Percentiles rank a stretch among this genome's conserved stretches.
phyloP scores from a whole-genome alignment of 2,888 invertebrate species.

The Tipula unca region DNA sequence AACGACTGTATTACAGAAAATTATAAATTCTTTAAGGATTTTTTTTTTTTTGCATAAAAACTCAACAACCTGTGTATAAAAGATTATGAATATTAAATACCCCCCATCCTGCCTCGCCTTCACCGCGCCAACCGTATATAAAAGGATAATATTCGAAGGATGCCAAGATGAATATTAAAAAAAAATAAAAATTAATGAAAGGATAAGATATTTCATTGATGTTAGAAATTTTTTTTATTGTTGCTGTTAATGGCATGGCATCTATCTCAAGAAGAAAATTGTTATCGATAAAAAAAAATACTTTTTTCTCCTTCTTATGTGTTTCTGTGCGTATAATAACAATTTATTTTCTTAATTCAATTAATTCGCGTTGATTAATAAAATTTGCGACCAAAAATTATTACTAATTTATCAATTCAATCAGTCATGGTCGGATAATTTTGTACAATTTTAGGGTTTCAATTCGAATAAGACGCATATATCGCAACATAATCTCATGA shows the following conservation, averaged over 20 bases:
- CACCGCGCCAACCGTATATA: background rate
- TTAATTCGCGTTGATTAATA: no score
- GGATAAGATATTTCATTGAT: background rate
- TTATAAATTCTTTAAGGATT: background rate
- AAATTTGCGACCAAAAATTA: no score
- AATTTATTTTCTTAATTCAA: no score
- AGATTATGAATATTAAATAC: background rate
- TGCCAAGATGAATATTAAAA: background rate
- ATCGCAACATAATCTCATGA: no score
- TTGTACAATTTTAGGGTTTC: no score
- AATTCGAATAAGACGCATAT: no score
- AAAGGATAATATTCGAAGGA: background rate
- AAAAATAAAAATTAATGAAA: background rate
- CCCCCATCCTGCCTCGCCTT: background rate
- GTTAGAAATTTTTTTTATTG: background rate
- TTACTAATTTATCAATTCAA: no score
- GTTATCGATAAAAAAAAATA: background rate
- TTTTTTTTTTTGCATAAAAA: background rate
- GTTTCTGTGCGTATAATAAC: no score
- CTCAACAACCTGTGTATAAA: background rate
- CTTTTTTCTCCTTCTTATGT: no score
- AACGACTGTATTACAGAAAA: background rate
- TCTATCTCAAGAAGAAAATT: background rate
- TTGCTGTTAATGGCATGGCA: background rate
- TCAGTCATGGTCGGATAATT: no score